These are phyloP conservation scores for Myotis lucifugus DNA, from an alignment of 2,113 vertebrate species.

Conservation along the genomic window DNA sequence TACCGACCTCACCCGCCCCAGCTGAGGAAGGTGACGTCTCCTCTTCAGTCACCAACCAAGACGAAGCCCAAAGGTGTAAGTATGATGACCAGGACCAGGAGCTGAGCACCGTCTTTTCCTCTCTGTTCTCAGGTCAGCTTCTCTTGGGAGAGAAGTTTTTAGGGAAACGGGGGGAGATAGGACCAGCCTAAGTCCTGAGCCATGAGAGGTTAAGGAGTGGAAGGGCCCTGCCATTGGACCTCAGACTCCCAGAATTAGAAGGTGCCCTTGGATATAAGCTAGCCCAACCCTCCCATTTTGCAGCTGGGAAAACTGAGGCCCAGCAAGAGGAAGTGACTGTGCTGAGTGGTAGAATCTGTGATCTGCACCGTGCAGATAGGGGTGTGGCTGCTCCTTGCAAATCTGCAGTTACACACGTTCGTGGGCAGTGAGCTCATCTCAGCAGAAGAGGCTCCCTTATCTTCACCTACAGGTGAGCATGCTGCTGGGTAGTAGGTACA, in stretches of 20 bases:
- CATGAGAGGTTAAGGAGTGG: background rate
- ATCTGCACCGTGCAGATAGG: background rate
- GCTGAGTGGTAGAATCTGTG: background rate
- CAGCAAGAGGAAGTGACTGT: background rate
- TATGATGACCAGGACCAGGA: background rate
- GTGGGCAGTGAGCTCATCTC: background rate
- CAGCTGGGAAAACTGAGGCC: background rate
- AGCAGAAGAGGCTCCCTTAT: background rate
- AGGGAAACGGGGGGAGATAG: background rate
- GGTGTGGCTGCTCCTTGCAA: background rate
- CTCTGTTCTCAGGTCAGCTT: background rate
- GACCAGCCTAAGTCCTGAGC: background rate
- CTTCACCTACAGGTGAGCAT: background rate
- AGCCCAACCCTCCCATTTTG: background rate
- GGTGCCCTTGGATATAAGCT: background rate
- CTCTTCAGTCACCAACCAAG: slow-evolving; percentile 84
- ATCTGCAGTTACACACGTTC: too few relatives aligned
- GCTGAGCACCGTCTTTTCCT: background rate
- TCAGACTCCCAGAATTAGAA: background rate
- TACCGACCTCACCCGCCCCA: slow-evolving; percentile 85
- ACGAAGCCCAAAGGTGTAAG: slow-evolving; percentile 90
- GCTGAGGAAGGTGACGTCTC: slow-evolving; percentile 84
- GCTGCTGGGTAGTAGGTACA: background rate
- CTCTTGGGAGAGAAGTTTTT: background rate
- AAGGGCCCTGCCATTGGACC: background rate